Evolutionary conservation across 2,797 vertebrate genomes (phyloP).

Genomic region (Harpagifer antarcticus): DNA sequence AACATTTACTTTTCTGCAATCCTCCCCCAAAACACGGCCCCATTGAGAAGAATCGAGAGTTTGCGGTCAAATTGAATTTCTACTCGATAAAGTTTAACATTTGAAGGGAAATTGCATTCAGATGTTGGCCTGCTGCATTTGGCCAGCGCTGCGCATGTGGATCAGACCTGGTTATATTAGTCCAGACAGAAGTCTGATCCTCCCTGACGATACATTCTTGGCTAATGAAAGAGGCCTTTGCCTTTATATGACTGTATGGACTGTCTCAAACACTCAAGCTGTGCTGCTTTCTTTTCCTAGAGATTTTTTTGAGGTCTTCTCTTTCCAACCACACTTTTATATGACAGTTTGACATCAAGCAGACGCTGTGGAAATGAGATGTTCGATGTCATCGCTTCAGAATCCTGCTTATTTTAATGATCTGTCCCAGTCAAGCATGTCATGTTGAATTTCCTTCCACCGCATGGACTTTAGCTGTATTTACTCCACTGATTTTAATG

Average conservation of each 20-base stretch:
- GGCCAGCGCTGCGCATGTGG: slow-evolving; percentile 60
- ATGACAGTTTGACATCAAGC: slow-evolving; percentile 70
- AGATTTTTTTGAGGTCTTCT: slow-evolving; percentile 37
- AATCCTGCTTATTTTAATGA: slow-evolving; percentile 63
- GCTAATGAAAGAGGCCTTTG: slow-evolving; percentile 62
- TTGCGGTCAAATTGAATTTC: slow-evolving; percentile 73
- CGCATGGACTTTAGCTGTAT: slow-evolving; percentile 45
- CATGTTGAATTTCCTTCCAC: slow-evolving; percentile 69
- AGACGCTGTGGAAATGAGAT: slow-evolving; percentile 73
- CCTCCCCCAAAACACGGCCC: slow-evolving; percentile 40
- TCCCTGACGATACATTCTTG: slow-evolving; percentile 70
- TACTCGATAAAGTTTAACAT: slow-evolving; percentile 82
- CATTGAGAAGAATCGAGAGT: slow-evolving; percentile 55
- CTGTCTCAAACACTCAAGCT: slow-evolving; percentile 54
- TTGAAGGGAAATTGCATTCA: slow-evolving; percentile 82
- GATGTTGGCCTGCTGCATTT: slow-evolving; percentile 77
- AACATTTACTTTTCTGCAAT: slow-evolving; percentile 63
- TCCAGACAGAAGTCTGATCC: slow-evolving; percentile 79
- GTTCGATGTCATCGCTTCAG: slow-evolving; percentile 63
- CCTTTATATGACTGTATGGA: slow-evolving; percentile 61
- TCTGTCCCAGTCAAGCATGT: slow-evolving; percentile 59
- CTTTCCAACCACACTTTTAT: slow-evolving; percentile 33
- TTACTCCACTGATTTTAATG: slow-evolving; percentile 43
- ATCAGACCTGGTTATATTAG: slow-evolving; percentile 74
- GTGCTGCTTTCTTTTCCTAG: slow-evolving; percentile 45